Conservation (phyloP, 2,797 vertebrate genomes). For the Aeoliscus strigatus region DNA sequence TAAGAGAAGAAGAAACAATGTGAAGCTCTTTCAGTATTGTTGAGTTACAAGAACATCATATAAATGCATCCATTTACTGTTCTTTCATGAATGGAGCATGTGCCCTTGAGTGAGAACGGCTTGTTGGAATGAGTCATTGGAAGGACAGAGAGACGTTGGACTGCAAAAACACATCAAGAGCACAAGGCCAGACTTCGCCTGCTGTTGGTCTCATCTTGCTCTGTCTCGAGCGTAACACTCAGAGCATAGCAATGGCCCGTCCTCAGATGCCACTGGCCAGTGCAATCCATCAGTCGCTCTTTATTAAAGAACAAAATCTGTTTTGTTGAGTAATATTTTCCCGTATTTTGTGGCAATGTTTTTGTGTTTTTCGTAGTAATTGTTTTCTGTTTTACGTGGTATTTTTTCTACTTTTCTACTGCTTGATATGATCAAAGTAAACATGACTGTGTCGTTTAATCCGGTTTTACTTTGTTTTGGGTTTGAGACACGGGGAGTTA, state of each 20-base stretch:
- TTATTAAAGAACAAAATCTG: conserved; percentile 73
- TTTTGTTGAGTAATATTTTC: conserved; percentile 70
- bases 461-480: too few species aligned
- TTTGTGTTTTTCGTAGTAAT: conserved; percentile 1
- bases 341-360: conserved; percentile 53
- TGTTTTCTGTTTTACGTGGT: too few species aligned
- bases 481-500: too few species aligned
- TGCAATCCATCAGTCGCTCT: conserved; percentile 74
- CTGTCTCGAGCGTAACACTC: conserved; percentile 59
- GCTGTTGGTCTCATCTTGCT: conserved; percentile 66
- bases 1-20: too few species aligned
- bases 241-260: conserved; percentile 70
- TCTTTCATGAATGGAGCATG: neutral
- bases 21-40: too few species aligned
- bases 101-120: conserved; percentile 55
- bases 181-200: conserved; percentile 67
- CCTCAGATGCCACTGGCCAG: conserved; percentile 64
- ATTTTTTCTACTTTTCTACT: too few species aligned
- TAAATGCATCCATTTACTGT: too few species aligned
- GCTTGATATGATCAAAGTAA: too few species aligned
- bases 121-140: conserved; percentile 62
- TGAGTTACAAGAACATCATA: too few species aligned
- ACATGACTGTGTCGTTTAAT: too few species aligned
- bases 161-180: conserved; percentile 49
- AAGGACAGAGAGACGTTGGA: conserved; percentile 62